Base-by-base conservation (phyloP, 2,888 invertebrate genomes). In the Ormia ochracea region DNA sequence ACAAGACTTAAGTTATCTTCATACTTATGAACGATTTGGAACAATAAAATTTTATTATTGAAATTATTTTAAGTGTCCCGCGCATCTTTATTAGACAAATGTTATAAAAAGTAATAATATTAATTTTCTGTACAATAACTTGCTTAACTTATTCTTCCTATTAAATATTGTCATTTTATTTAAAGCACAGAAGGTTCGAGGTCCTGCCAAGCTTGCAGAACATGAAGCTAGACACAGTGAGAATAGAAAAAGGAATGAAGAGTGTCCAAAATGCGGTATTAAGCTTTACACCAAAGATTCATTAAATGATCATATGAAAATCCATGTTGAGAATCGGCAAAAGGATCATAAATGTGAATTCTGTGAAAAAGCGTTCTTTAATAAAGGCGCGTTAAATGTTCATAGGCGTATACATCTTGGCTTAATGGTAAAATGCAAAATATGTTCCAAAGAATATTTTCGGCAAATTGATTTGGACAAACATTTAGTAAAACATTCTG, bases 361-460 rank as follows among this genome's bases (percentile, higher is more conserved):
- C 43, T 79, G 79, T 45, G 70, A 54, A 5, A 79, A 79, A 7
- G 70, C 75, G 0, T 79, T 70, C 9, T 75, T 33, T 58, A 48
- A 66, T 33, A 50, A 63, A 4, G 79, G 79, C 2, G 50, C 59
- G 0, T 36, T 68, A 14, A 79, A 79, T 69, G 45, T 79, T 21
- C 79, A 79, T 33, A 54, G 75, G 4, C 69, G 79, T n/a, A 70
- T 56, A 12, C 79, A 79, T 66, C 52, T 75, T n/a, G 79, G 79
- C 3, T 59, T 43, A 31, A 70, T 65, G 63, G n/a, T 70, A 33
- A 17, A 50, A 45, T 79, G 79, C 10, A 26, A 28, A 10, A 4
- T 75, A 5, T 79, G 79, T 17, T 9, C 65, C 0, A 75, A 70
- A 52, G 69, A 75, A 52, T 79, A 26, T 38, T 54, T 12, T 45